phyloP scores from a whole-genome alignment of 2,888 invertebrate genomes.

The Drosophila kokeensis region DNA sequence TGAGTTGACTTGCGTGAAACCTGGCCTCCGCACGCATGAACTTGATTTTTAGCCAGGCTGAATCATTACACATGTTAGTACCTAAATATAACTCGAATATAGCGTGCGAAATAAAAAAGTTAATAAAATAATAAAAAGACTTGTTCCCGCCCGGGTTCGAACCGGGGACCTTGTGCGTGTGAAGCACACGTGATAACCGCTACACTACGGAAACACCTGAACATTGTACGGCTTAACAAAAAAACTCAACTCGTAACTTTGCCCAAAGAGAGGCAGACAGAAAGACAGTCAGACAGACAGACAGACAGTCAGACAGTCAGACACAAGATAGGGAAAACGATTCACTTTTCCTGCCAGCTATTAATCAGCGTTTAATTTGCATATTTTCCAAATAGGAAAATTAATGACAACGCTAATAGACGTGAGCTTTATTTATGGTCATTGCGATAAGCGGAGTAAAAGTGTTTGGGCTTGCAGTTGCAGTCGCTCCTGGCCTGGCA shows the following conservation, averaged over 20 bases:
- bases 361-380: constrained; percentile 70
- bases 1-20: constrained; percentile 22
- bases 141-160: constrained; percentile 85
- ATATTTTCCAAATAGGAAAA: constrained; percentile 66
- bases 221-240: constrained; percentile 11
- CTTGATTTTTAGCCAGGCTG: constrained; percentile 39
- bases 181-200: constrained; percentile 85
- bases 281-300: neutral
- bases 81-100: constrained; percentile 20
- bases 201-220: constrained; percentile 83
- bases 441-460: constrained; percentile 71
- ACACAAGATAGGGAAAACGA: constrained; percentile 52
- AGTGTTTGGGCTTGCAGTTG: constrained; percentile 51
- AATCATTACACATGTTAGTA: constrained; percentile 40
- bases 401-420: constrained; percentile 58
- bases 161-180: constrained; percentile 85
- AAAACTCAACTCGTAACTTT: constrained; percentile 25
- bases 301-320: neutral
- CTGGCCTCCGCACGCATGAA: constrained; percentile 47
- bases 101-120: constrained; percentile 29
- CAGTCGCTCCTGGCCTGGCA: neutral
- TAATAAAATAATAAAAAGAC: constrained; percentile 6
- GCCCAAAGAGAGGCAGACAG: neutral
- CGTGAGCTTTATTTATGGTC: constrained; percentile 69
- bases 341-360: constrained; percentile 56